Conservation (phyloP, 1,140 invertebrate genomes). For the Zelostemma sp. region DNA sequence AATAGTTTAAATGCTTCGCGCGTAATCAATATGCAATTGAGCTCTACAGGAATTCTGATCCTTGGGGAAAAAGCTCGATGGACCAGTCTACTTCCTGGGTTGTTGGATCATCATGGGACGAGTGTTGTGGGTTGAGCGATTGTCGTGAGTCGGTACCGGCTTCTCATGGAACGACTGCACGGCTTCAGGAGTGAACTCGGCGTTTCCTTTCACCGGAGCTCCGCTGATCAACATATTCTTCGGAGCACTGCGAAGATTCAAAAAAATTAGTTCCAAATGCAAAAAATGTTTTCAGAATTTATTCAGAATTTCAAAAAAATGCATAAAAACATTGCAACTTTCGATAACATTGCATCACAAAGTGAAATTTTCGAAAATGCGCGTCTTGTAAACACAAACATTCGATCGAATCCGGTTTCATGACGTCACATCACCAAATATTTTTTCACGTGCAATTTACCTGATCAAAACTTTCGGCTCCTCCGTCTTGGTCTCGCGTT, state of each 20-base stretch:
- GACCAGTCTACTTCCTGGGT: constrained; percentile 77
- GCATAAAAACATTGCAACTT: too few species aligned
- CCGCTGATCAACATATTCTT: constrained; percentile 85
- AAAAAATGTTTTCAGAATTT: too few species aligned
- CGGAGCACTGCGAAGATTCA: constrained; percentile 72
- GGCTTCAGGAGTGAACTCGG: constrained; percentile 89
- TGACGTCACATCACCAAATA: too few species aligned
- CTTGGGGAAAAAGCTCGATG: not conserved
- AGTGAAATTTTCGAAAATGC: too few species aligned
- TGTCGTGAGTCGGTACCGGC: constrained; percentile 76
- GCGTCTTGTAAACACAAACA: too few species aligned
- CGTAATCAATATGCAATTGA: too few species aligned
- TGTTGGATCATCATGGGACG: constrained; percentile 79
- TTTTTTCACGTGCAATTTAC: too few species aligned
- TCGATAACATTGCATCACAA: too few species aligned
- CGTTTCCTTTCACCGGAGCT: constrained; percentile 83
- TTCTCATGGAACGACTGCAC: constrained; percentile 85
- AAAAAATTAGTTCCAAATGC: not conserved
- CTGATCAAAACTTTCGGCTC: constrained; percentile 63
- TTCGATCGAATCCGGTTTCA: too few species aligned
- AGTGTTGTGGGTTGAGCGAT: constrained; percentile 71
- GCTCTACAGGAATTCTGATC: too few species aligned
- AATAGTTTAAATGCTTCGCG: not conserved
- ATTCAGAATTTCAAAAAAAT: too few species aligned
- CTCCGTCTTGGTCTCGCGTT: constrained; percentile 73